These are phyloP conservation scores for Taurulus bubalis DNA, from an alignment of 2,113 vertebrate species.

Conservation along the genomic window DNA sequence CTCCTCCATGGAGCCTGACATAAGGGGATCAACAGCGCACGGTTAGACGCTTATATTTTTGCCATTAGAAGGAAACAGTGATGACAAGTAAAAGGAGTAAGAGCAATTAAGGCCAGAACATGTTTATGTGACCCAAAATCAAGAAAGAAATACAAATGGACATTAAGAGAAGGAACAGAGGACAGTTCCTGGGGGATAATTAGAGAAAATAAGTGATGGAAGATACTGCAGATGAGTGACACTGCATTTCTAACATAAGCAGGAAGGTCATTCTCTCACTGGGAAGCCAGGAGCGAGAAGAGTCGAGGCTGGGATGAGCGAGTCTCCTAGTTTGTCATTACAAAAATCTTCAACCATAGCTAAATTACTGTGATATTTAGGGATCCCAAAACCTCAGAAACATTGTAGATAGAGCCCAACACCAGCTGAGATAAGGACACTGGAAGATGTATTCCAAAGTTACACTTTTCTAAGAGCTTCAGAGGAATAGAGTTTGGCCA, in stretches of 20 bases:
- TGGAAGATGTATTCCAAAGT: conserved; percentile 1
- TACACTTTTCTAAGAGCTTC: neutral
- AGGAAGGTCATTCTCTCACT: conserved; percentile 41
- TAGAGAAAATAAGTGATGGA: conserved; percentile 40
- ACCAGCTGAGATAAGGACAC: conserved; percentile 14
- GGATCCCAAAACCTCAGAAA: neutral
- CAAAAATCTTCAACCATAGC: conserved; percentile 11
- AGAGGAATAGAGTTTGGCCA: conserved; percentile 6
- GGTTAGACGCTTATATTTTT: neutral
- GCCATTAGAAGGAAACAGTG: neutral
- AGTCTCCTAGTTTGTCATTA: conserved; percentile 23
- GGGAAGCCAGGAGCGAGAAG: conserved; percentile 14
- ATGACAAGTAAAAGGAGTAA: neutral
- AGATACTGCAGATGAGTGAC: conserved; percentile 36
- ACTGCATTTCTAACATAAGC: conserved; percentile 47
- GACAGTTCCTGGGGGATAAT: conserved; percentile 38
- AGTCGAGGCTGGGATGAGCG: neutral
- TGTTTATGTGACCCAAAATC: conserved; percentile 1
- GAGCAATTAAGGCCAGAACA: neutral
- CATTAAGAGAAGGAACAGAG: conserved; percentile 13
- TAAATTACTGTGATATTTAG: conserved; percentile 28
- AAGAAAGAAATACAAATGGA: conserved; percentile 16
- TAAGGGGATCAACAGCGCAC: neutral
- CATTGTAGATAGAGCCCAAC: conserved; percentile 1
- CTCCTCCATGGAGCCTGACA: conserved; percentile 95